These are phyloP conservation scores for Cyanoderma ruficeps DNA, from an alignment of 2,113 vertebrate species.

Conservation along the genomic window DNA sequence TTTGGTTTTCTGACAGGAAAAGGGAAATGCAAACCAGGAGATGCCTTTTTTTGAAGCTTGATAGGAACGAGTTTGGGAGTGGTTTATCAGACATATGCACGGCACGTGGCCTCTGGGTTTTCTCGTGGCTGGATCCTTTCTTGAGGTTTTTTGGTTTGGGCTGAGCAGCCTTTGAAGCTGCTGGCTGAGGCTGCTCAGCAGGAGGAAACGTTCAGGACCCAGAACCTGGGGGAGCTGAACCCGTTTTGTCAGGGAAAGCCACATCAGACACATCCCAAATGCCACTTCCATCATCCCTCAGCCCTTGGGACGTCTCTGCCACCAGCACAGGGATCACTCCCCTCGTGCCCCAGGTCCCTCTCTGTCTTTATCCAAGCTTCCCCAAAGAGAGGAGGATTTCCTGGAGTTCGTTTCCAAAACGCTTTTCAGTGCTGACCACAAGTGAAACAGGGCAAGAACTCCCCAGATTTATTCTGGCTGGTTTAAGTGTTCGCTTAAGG, in stretches of 20 bases:
- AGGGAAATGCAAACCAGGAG: background rate
- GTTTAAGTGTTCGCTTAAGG: background rate
- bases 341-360: fast-evolving
- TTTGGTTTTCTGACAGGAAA: background rate
- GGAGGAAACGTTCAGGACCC: background rate
- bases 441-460: background rate
- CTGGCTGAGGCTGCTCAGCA: constrained; percentile 18
- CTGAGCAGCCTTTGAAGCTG: constrained; percentile 36
- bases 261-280: constrained; percentile 34
- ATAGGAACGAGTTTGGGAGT: background rate
- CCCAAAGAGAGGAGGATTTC: background rate
- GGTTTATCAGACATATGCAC: background rate
- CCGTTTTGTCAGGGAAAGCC: background rate
- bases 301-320: background rate
- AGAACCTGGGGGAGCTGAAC: background rate
- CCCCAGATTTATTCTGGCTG: background rate
- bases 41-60: background rate
- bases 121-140: background rate
- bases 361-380: background rate
- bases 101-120: background rate
- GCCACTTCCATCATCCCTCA: background rate
- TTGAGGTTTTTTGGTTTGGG: constrained; percentile 14
- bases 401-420: background rate
- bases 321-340: fast-evolving
- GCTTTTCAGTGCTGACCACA: background rate